Percentiles rank a stretch among this genome's conserved stretches.
phyloP scores from a whole-genome alignment of 2,888 invertebrate genomes.

The Lissocephala sabroskyi region DNA sequence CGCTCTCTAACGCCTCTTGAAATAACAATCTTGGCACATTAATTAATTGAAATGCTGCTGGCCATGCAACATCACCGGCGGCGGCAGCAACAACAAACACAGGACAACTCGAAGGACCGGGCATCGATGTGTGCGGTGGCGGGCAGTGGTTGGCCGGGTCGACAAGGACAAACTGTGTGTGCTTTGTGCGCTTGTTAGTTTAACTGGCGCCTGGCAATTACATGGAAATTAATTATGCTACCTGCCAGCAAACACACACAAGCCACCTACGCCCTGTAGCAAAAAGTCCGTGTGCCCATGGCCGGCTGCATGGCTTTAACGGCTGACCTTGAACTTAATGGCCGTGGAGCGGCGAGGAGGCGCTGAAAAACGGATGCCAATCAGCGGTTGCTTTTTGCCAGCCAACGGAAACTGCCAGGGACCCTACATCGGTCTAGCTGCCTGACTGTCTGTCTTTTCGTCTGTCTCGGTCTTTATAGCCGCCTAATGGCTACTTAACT shows the following conservation, averaged over 20 bases:
- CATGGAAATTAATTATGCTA: slow-evolving; percentile 58
- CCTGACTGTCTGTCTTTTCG: slow-evolving; percentile 6
- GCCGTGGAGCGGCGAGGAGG: too few species aligned
- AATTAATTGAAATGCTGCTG: slow-evolving; percentile 61
- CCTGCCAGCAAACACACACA: slow-evolving; percentile 15
- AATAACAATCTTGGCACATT: slow-evolving; percentile 61
- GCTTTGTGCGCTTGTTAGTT: slow-evolving; percentile 55
- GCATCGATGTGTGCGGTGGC: too few species aligned
- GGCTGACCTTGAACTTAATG: slow-evolving; percentile 57
- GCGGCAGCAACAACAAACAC: background rate
- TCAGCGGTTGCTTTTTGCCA: slow-evolving; percentile 26
- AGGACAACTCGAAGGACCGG: too few species aligned
- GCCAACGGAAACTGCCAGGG: slow-evolving; percentile 36
- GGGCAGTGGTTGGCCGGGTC: background rate
- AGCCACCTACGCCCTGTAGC: too few species aligned
- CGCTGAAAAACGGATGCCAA: slow-evolving; percentile 26
- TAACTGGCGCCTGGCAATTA: slow-evolving; percentile 60
- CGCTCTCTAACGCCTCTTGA: slow-evolving; percentile 1
- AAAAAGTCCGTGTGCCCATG: too few species aligned
- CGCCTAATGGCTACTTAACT: slow-evolving; percentile 54
- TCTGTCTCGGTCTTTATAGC: slow-evolving; percentile 4
- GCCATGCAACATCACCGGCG: slow-evolving; percentile 22
- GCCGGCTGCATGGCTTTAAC: too few species aligned
- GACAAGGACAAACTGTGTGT: slow-evolving; percentile 21
- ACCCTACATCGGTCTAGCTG: slow-evolving; percentile 3